Evolutionary conservation across 2,888 invertebrate species (phyloP).

Genomic region (Harpalus rufipes): DNA sequence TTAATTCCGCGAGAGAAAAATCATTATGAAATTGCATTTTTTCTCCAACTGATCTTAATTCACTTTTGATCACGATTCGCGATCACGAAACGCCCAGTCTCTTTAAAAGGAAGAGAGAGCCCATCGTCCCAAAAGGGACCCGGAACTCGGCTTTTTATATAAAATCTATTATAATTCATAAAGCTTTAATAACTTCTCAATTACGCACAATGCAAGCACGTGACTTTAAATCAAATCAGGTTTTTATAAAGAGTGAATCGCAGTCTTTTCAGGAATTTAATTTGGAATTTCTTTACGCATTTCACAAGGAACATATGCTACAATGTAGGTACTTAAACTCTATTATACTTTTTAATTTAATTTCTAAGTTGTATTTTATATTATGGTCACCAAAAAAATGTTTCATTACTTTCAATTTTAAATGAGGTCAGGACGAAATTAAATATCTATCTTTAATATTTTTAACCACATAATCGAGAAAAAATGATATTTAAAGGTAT

Average conservation of each 20-base stretch:
- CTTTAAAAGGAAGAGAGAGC: constrained; percentile 43
- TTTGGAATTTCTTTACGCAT: neutral
- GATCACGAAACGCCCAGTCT: constrained; percentile 7
- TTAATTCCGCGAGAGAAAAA: constrained; percentile 49
- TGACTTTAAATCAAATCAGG: constrained; percentile 16
- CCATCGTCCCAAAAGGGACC: constrained; percentile 5
- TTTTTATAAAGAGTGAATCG: neutral
- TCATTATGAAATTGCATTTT: constrained; percentile 58
- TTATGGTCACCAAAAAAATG: neutral
- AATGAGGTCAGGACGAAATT: neutral
- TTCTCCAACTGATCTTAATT: constrained; percentile 48
- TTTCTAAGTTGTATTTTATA: neutral
- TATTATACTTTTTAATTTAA: neutral
- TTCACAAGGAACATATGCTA: neutral
- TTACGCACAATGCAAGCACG: constrained; percentile 12
- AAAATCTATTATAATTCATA: constrained; percentile 47
- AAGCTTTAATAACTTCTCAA: constrained; percentile 42
- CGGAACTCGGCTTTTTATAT: constrained; percentile 32
- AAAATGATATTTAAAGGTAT: too few species aligned
- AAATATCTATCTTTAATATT: too few species aligned
- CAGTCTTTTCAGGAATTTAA: neutral
- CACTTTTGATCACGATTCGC: constrained; percentile 5
- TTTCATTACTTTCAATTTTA: neutral
- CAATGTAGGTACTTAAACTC: neutral
- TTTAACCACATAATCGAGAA: too few species aligned